Percentiles rank a stretch among this genome's conserved stretches.
These are phyloP conservation scores for Myrmophylax atrothorax DNA, from an alignment of 2,113 vertebrate species.

Conservation along the genomic window DNA sequence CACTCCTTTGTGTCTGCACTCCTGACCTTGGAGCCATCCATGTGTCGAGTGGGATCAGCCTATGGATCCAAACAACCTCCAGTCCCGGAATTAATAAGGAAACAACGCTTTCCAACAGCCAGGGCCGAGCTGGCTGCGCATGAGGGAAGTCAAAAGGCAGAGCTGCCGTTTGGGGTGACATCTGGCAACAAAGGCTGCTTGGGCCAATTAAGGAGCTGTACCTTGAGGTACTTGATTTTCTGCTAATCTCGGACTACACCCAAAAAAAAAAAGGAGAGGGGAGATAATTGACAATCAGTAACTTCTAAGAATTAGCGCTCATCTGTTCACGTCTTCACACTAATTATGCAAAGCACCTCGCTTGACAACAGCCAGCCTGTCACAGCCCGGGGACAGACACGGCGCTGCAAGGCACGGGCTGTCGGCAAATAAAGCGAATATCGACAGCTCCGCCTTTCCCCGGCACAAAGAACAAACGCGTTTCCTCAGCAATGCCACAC, in stretches of 20 bases:
- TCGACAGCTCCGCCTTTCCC: background rate
- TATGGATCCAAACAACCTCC: background rate
- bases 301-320: constrained; percentile 35
- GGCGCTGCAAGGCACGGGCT: background rate
- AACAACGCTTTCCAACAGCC: background rate
- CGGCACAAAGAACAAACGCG: background rate
- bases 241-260: background rate
- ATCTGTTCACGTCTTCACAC: constrained; percentile 35
- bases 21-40: background rate
- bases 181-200: background rate
- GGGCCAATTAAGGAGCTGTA: background rate
- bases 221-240: background rate
- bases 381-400: background rate
- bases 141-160: constrained; percentile 15
- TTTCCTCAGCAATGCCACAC: background rate
- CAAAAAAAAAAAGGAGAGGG: fast-evolving
- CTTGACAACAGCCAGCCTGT: background rate
- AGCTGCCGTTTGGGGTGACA: background rate
- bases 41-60: constrained; percentile 1
- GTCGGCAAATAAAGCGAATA: background rate
- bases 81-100: background rate
- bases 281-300: constrained; percentile 46
- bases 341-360: constrained; percentile 38
- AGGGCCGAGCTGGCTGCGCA: background rate
- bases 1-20: background rate